Base-by-base conservation (phyloP, 2,888 invertebrate genomes). In the Thalpophila matura region DNA sequence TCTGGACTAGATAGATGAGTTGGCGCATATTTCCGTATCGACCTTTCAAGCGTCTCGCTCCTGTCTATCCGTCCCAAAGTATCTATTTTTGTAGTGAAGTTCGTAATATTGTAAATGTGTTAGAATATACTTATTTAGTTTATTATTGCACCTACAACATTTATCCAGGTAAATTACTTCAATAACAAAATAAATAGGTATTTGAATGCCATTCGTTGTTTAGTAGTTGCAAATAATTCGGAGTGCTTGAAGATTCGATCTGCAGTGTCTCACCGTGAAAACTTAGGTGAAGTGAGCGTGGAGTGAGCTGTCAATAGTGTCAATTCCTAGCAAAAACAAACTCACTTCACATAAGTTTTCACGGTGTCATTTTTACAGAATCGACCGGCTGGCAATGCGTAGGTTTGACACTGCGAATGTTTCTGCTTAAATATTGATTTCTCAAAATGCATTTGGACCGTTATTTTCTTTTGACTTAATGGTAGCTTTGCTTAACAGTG, bases 1-100 rank as follows among this genome's bases (percentile, higher is more conserved):
- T 81, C 79, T 82, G 76, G 77, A 74, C 77, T 79, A 77, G 77
- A 78, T 82, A 71, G 74, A 82, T 80, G 83, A 74, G 77, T 74
- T 77, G 56, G 79, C 77, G 74, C 72, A 76, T 79, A 80, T 82
- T 84, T 86, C 80, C 81, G 83, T 77, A 68, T 75, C 80, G 76
- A 74, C 75, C 69, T 78, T 80, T 77, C 72, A 54, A 58, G 35
- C 73, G 84, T 86, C 84, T 84, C 84, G 78, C 63, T 76, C 63
- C 74, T 77, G 85, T 83, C 86, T 83, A 76, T 74, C 65, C 45
- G 67, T 51, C 50, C 55, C 37, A 65, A 61, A 61, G 63, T 79
- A 27, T 9, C 4, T 27, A 73, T 79, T 76, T 76, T 61, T 64
- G 61, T 73, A 64, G 33, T 64, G 51, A 76, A 69, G 50, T 69